Evolutionary conservation across 53 echinoderm and acorn worm genomes (phyloP), one percentile per base, ranked within the genome.

Genomic region (Echinarachnius parma): DNA sequence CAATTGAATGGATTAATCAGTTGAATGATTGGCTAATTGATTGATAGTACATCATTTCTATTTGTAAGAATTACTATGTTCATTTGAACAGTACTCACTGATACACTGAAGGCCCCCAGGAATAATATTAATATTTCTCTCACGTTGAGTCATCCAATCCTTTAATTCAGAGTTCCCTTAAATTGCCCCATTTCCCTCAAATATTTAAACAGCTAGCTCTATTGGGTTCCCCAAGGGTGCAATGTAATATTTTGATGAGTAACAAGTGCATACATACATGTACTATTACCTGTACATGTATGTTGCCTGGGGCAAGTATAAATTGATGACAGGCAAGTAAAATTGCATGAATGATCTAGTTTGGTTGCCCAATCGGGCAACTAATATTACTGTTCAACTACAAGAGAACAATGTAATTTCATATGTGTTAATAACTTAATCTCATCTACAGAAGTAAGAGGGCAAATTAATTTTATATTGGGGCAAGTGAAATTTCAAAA

Each of bases 141-240:
- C 24, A 26, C 23, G 64, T 48, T 66, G 46, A 66, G 48, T 66
- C 66, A 66, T 33, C 26, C 15, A 66, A 24, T 47, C 16, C 48
- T 48, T 47, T 66, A 66, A 66, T 66, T 66, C 66, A 66, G 28
- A 66, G 46, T 66, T 66, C 66, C 66, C 66, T 31, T 47, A 46
- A 7, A 23, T 4, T 10, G 30, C 21, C 21, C 3, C 31, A 60
- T 34, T 31, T 60, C 60, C 62, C 62, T 37, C 36, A 36, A 7
- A 16, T 19, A 42, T 37, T 9, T 35, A 21, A 37, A 37, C 62
- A 33, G n/a, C n/a, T n/a, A n/a, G n/a, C n/a, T n/a, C n/a, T n/a
- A n/a, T n/a, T n/a, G n/a, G n/a, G n/a, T n/a, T n/a, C n/a, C n/a
- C 19, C 33, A 59, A 19, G 34, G 34, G 59, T 59, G 59, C 59